A percentile compares a stretch with the other conserved stretches of the same genome.
These are phyloP conservation scores for Aromia moschata DNA, from an alignment of 2,888 invertebrate genomes.

Conservation along the genomic window DNA sequence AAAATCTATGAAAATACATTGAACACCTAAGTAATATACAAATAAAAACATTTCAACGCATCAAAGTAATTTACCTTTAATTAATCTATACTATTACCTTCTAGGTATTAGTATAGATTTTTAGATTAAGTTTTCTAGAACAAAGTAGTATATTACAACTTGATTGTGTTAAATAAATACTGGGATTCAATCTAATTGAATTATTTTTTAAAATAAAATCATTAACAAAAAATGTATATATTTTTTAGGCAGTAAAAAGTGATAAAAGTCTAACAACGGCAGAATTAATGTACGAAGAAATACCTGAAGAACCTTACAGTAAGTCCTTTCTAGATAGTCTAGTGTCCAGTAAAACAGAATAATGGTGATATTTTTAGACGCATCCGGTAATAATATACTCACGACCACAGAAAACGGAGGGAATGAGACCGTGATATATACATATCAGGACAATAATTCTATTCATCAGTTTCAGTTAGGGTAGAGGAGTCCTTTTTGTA, in stretches of 20 bases:
- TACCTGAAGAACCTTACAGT: conserved; percentile 65
- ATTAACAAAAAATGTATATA: too few species aligned
- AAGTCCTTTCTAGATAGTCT: conserved; percentile 44
- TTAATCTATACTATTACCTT: too few species aligned
- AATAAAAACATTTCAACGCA: too few species aligned
- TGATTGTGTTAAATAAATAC: too few species aligned
- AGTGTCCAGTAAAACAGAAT: conserved; percentile 27
- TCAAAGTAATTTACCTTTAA: too few species aligned
- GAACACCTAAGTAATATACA: too few species aligned
- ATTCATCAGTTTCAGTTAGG: conserved; percentile 60
- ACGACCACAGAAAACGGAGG: conserved; percentile 60
- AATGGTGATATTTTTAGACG: conserved; percentile 53
- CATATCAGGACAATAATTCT: conserved; percentile 61
- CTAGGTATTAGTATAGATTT: too few species aligned
- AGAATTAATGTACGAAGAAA: conserved; percentile 65
- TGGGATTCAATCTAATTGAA: too few species aligned
- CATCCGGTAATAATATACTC: conserved; percentile 58
- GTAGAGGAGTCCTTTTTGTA: conserved; percentile 19
- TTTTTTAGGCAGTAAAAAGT: conserved; percentile 66
- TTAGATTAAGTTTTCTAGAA: too few species aligned
- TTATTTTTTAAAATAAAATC: not conserved
- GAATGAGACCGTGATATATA: conserved; percentile 65
- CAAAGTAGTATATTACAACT: too few species aligned
- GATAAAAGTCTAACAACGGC: conserved; percentile 64
- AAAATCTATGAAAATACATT: too few species aligned